Base-by-base conservation (phyloP, 2,888 invertebrate species). In the Omphaloscelis lunosa region DNA sequence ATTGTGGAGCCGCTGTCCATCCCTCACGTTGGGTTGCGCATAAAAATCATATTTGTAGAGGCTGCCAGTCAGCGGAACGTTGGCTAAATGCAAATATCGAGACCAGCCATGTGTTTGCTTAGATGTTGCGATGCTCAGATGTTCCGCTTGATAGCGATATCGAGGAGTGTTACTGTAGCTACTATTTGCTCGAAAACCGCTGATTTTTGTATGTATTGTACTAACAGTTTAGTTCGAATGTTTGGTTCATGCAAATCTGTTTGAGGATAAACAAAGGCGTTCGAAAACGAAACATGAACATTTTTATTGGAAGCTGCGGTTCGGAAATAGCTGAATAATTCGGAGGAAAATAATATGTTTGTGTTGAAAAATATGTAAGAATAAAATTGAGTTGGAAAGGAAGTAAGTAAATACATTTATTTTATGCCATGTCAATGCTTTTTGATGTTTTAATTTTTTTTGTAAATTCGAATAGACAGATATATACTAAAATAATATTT, bases 21-120 rank as follows among this genome's bases (percentile, higher is more conserved):
- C 83, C 79, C 76, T 82, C 74, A 75, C 85, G 51, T 56, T 48
- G 82, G 86, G 83, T 83, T 84, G 80, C 82, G 84, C 79, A 90
- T 89, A 89, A 89, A 89, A 90, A 89, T 89, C 82, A 89, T 89
- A 90, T 89, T 90, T 89, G 88, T 85, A 84, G 77, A 79, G 82
- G 75, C 72, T 71, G 72, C 77, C 76, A 71, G 88, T 90, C 89
- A 88, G 89, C 88, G 69, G 72, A 77, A 82, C 86, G 82, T 77
- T 83, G 72, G 86, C 81, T 81, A 86, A 84, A 90, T 89, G 88
- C 88, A 90, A 90, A 90, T 89, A 88, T 76, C 65, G 74, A 71
- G 80, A 23, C 71, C 66, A 59, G 82, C 77, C 80, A 80, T 82
- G 79, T 88, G 85, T 88, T 84, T 86, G 84, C 79, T 73, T 70